Base-by-base conservation (phyloP, 2,113 vertebrate species). In the Pseudopodoces humilis region DNA sequence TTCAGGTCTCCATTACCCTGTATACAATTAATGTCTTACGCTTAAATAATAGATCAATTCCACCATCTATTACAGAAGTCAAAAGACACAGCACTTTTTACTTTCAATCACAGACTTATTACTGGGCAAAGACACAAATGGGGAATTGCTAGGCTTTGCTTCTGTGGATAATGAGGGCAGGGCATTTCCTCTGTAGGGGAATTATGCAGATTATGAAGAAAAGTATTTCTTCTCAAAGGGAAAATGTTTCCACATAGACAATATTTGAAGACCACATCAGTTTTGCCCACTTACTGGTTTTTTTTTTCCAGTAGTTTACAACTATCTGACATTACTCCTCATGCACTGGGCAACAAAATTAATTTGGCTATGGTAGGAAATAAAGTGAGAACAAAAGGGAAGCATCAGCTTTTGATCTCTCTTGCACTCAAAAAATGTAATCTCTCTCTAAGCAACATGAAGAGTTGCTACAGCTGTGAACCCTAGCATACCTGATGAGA, bases 31-130 rank as follows among this genome's bases (percentile, higher is more conserved):
- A 69, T 5, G 1, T 37, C 15, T 49, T 63, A 30, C 55, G 46
- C n/a, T 84, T 85, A 85, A 92, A 92, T 81, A 83, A 82, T 84
- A 87, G 44, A 94, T 91, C 25, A 74, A 22, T 55, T 83, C 52
- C 19, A 60, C 5, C 21, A 85, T 58, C 47, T 83, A 49, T 65
- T 70, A 50, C 19, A 65, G 46, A 72, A 53, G 68, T 63, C 24
- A 58, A 59, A 88, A 92, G 37, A 18, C 46, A n/a, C 15, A 33
- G 9, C 6, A n/a, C 23, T 63, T 81, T 87, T 85, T 85, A 11
- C 37, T 58, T 95, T 62, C 49, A 53, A 7, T 75, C n/a, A 33
- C 8, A 41, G 18, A 46, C 21, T 59, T 86, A 41, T 59, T 27
- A 33, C 17, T 52, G 27, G 56, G 11, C 30, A 33, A 31, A 64